Conservation (phyloP, 2,888 invertebrate genomes). For the Eumerus sabulonum region DNA sequence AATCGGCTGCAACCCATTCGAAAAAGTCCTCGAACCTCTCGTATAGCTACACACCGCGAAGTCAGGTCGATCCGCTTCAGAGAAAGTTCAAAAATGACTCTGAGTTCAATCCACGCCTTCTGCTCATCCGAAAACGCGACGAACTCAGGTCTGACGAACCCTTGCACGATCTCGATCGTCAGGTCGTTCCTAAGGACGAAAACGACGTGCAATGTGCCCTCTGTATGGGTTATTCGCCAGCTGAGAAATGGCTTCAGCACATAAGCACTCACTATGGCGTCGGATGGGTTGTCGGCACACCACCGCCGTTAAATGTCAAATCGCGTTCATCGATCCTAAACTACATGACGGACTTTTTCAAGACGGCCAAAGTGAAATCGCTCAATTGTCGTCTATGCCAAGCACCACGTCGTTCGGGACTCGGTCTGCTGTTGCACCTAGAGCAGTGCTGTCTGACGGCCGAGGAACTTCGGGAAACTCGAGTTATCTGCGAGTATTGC, state of each 20-base stretch:
- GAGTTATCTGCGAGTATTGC: conserved; percentile 73
- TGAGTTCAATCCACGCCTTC: conserved; percentile 72
- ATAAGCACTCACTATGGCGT: conserved; percentile 75
- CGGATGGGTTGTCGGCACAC: conserved; percentile 74
- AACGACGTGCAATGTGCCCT: conserved; percentile 74
- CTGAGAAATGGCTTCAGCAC: conserved; percentile 72
- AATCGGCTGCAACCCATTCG: no score
- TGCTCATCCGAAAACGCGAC: conserved; percentile 73
- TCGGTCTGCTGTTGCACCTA: conserved; percentile 74
- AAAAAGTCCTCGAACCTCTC: no score
- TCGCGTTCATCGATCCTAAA: conserved; percentile 70
- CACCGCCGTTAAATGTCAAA: conserved; percentile 68
- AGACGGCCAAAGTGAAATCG: conserved; percentile 59
- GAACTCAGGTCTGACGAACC: conserved; percentile 72
- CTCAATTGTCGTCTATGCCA: conserved; percentile 75
- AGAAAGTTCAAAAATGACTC: conserved; percentile 48
- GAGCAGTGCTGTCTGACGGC: conserved; percentile 73
- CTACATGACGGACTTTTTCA: conserved; percentile 71
- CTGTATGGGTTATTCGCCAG: conserved; percentile 71
- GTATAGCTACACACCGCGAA: no score
- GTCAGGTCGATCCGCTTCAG: not conserved
- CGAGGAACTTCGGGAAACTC: conserved; percentile 57
- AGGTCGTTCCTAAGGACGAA: conserved; percentile 5
- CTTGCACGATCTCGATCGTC: conserved; percentile 57
- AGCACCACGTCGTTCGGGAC: conserved; percentile 71